Conservation (phyloP, 2,797 vertebrate species). For the Enteromius anoplus region DNA sequence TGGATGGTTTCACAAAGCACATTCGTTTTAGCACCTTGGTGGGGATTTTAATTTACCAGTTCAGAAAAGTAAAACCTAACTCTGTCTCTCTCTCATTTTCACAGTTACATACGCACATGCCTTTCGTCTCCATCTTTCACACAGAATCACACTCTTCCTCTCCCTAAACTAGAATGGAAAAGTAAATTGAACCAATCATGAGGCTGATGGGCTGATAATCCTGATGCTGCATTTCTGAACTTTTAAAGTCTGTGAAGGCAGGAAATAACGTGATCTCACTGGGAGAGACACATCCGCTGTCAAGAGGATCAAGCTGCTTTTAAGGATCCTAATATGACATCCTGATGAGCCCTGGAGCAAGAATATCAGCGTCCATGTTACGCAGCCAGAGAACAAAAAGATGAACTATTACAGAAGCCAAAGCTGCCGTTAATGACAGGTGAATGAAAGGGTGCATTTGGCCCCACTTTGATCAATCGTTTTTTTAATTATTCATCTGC, state of each 20-base stretch:
- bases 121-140: background rate
- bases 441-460: constrained; percentile 4
- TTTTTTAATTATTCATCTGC: constrained; percentile 44
- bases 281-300: background rate
- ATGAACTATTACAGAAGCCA: constrained; percentile 14
- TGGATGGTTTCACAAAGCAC: background rate
- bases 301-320: constrained; percentile 3
- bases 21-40: background rate
- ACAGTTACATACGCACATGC: background rate
- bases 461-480: constrained; percentile 47
- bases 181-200: constrained; percentile 2
- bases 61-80: background rate
- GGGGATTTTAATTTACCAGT: background rate
- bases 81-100: background rate
- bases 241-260: background rate
- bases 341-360: constrained; percentile 36
- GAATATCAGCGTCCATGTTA: constrained; percentile 18
- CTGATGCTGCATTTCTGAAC: constrained; percentile 10
- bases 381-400: background rate
- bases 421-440: constrained; percentile 12
- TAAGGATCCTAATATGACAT: background rate
- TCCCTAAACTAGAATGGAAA: background rate
- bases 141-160: background rate
- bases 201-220: background rate
- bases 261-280: constrained; percentile 3